These are phyloP conservation scores for Zaprionus gabonicus DNA, from an alignment of 1,140 invertebrate genomes.

Conservation along the genomic window DNA sequence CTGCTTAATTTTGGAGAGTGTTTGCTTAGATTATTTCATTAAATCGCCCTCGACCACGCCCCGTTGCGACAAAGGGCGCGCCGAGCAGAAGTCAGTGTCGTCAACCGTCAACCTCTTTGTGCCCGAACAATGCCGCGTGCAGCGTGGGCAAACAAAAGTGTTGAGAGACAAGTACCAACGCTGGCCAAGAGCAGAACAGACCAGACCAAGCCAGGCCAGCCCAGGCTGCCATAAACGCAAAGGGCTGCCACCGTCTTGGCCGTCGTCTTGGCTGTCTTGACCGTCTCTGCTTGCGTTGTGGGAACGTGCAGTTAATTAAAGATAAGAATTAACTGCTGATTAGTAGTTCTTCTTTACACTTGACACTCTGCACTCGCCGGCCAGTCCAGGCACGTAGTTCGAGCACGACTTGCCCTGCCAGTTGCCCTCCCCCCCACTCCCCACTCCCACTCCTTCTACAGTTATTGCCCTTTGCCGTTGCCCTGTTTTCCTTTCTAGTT, in stretches of 20 bases:
- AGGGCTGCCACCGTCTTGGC: background rate
- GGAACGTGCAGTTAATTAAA: constrained; percentile 82
- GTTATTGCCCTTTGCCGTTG: background rate
- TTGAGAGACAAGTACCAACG: constrained; percentile 34
- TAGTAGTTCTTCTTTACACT: constrained; percentile 84
- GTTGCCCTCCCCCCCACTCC: background rate
- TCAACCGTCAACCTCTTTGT: constrained; percentile 58
- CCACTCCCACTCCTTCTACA: too few species aligned
- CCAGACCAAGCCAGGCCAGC: background rate
- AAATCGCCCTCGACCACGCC: constrained; percentile 58
- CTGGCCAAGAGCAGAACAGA: constrained; percentile 10
- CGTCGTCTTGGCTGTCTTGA: constrained; percentile 18
- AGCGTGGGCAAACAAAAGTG: constrained; percentile 73
- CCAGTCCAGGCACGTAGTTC: constrained; percentile 67
- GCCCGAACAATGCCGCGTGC: constrained; percentile 65
- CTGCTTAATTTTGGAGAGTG: constrained; percentile 79
- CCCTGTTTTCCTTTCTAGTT: background rate
- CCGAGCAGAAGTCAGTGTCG: constrained; percentile 15
- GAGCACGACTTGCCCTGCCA: constrained; percentile 19
- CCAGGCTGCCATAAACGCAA: constrained; percentile 65
- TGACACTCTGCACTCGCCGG: constrained; percentile 64
- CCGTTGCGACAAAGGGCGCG: constrained; percentile 59
- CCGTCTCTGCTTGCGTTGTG: constrained; percentile 24
- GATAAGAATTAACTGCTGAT: constrained; percentile 84
- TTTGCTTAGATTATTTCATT: constrained; percentile 82